Evolutionary conservation across 2,888 invertebrate genomes (phyloP), one percentile per base, ranked within the genome.

Genomic region (Tetramorium bicarinatum): DNA sequence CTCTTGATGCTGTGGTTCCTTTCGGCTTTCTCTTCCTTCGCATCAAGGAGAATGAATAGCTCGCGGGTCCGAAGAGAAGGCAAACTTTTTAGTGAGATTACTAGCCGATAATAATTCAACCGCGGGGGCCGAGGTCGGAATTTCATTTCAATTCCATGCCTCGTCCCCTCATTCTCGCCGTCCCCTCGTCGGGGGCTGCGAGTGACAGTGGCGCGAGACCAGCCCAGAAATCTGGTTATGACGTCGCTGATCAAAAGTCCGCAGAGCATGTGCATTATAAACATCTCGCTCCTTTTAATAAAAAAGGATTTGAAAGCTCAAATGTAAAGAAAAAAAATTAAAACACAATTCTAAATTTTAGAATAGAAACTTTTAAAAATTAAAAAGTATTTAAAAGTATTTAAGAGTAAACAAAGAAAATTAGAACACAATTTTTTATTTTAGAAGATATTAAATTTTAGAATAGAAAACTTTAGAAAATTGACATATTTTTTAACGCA

Each of bases 91-190:
- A 91, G 89, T 87, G 87, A 89, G 91, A 92, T 91, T 92, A 89
- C 88, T 87, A 85, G 85, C 90, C 89, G 91, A 93, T 91, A 91
- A 92, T 93, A 93, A 93, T 93, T 93, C 91, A 93, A 90, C 87
- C 88, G 84, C 89, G 83, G 34, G 85, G 71, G 74, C 59, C 82
- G 82, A 85, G 90, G 91, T 86, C 82, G 91, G 92, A 92, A 93
- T 93, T 92, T 92, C 91, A 91, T 91, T 92, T 91, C 88, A 90
- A 90, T 92, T 91, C 87, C 80, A 52, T 84, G 64, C 84, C 81
- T 82, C 82, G 86, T 69, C 84, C 87, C 87, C 82, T 61, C 77
- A 44, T 61, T 62, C 56, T 59, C 64, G 34, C 47, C 18, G 34
- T 38, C 15, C n/a, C 59, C 71, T 81, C 72, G 85, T 87, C 85